Conservation (phyloP, 2,888 invertebrate species). For the Camponotus fellah region DNA sequence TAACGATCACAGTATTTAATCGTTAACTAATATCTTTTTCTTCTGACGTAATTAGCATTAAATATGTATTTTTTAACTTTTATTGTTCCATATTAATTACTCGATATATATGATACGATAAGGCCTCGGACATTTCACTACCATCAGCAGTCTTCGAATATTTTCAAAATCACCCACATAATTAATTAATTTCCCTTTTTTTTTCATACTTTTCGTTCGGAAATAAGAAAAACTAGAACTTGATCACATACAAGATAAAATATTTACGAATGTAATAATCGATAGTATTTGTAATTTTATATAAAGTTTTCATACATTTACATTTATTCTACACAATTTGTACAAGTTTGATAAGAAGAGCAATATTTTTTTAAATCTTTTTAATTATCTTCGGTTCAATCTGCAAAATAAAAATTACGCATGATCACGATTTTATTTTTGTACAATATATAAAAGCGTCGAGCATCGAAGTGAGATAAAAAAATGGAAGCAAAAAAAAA, state of each 20-base stretch:
- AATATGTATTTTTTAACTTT: constrained; percentile 71
- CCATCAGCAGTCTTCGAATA: constrained; percentile 78
- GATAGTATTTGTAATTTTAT: background rate
- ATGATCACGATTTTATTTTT: background rate
- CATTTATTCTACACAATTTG: background rate
- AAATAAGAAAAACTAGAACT: background rate
- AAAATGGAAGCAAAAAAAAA: background rate
- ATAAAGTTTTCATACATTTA: background rate
- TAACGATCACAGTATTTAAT: constrained; percentile 78
- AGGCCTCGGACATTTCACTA: constrained; percentile 84
- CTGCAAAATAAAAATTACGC: background rate
- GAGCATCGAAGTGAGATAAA: background rate
- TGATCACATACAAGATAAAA: background rate
- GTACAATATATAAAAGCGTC: background rate
- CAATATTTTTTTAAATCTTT: too few species aligned
- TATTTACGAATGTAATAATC: background rate
- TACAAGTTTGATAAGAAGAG: background rate
- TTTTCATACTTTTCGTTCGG: background rate
- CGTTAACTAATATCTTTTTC: constrained; percentile 38
- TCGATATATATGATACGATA: constrained; percentile 82
- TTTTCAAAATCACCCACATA: constrained; percentile 66
- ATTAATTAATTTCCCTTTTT: background rate
- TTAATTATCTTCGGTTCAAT: background rate
- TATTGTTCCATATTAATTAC: constrained; percentile 79
- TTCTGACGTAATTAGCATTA: constrained; percentile 49